phyloP scores from a whole-genome alignment of 2,113 vertebrate species.

The Nyctibius bracteatus region DNA sequence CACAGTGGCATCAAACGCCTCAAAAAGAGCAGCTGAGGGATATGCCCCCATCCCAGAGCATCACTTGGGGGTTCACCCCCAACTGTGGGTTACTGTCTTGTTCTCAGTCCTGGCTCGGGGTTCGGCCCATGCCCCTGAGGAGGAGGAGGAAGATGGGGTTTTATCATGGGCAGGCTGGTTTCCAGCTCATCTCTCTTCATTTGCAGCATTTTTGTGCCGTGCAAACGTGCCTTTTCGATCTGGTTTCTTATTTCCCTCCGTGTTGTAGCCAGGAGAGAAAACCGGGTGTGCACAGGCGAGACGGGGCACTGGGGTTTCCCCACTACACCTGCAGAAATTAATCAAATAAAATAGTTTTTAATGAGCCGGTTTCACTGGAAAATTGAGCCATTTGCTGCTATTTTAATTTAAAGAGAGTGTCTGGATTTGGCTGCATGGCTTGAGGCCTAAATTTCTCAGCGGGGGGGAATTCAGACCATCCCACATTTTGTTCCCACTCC shows the following conservation, averaged over 20 bases:
- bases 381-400: background rate
- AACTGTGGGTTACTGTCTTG: background rate
- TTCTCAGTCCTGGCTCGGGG: background rate
- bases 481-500: background rate
- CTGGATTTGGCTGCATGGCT: rapidly evolving
- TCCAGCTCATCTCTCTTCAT: background rate
- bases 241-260: background rate
- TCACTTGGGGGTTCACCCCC: no score
- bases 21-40: background rate
- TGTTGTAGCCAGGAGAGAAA: background rate
- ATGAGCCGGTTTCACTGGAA: rapidly evolving
- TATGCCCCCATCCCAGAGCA: background rate
- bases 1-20: rapidly evolving
- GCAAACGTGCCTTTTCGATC: rapidly evolving
- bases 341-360: background rate
- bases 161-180: background rate
- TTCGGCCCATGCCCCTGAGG: rapidly evolving
- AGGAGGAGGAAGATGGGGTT: background rate
- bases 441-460: background rate
- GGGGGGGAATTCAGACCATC: background rate
- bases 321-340: background rate
- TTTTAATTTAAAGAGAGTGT: background rate
- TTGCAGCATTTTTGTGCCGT: no score
- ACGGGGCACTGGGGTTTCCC: background rate
- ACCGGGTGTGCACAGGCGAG: rapidly evolving